Evolutionary conservation across 2,888 invertebrate genomes (phyloP).

Genomic region (Nezara viridula): DNA sequence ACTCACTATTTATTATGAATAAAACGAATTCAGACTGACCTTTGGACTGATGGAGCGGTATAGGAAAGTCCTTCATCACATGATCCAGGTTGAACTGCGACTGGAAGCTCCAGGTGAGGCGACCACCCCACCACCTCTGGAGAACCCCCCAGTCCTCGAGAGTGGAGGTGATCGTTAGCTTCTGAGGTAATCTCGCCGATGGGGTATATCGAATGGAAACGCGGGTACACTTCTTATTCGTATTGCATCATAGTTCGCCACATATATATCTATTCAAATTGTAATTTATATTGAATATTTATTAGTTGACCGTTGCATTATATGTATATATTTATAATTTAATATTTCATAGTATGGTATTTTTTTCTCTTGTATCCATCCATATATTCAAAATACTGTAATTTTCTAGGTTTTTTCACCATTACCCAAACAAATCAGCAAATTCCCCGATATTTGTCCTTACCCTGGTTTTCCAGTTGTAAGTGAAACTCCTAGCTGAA

Average conservation of each 20-base stretch:
- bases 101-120: conserved; percentile 49
- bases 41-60: conserved; percentile 2
- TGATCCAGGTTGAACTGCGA: conserved; percentile 36
- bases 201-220: neutral
- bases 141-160: neutral
- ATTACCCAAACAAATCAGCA: too few relatives aligned
- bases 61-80: conserved; percentile 52
- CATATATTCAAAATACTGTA: too few relatives aligned
- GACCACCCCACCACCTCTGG: neutral
- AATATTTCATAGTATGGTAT: too few relatives aligned
- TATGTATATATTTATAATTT: too few relatives aligned
- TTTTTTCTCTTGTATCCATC: too few relatives aligned
- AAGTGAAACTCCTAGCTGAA: too few relatives aligned
- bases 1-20: neutral
- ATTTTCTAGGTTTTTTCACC: too few relatives aligned
- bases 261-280: neutral
- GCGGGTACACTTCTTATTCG: neutral
- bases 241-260: neutral
- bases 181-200: neutral
- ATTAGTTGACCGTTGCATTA: too few relatives aligned
- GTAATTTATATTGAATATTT: too few relatives aligned
- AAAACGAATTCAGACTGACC: neutral
- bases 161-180: neutral
- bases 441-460: too few relatives aligned
- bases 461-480: too few relatives aligned